Evolutionary conservation across 2,888 invertebrate genomes (phyloP), one percentile per base, ranked within the genome.

Genomic region (Onchidella celtica): DNA sequence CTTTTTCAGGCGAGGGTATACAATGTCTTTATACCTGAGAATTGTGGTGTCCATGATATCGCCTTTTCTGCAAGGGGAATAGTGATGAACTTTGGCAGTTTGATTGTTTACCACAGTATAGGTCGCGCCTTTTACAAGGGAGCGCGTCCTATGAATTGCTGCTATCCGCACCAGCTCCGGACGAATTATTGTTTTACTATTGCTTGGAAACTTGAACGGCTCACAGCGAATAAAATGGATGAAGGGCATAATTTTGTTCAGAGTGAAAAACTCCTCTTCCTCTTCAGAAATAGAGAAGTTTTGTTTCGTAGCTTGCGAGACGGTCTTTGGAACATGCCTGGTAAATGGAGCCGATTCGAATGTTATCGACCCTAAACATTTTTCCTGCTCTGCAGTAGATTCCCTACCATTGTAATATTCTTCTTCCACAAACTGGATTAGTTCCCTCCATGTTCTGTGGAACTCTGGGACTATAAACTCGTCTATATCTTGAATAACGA

Each of bases 201-300:
- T 40, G 17, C 3, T 3, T 6, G 63, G 63, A 55, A 32, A 76
- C 32, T 61, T 24, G 11, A 29, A 76, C 0, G 47, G 47, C 0
- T 66, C n/a, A 3, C 21, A 32, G 2, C 77, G 47, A 24, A 32
- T 57, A 24, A 57, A 14, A 29, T 57, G 29, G 24, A 57, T 9
- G 24, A 77, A 38, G 2, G 55, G 38, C 17, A 17, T 14, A 21
- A 77, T 3, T 14, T 38, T 29, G 17, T 69, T 9, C 1, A 14
- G 14, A 29, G 9, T 66, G 34, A 77, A 24, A n/a, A 77, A 3
- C 17, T 57, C 11, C 24, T 77, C 77, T 57, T 77, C 77, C 4
- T 77, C 69, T n/a, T 40, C 1, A 21, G 77, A 68, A 34, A 77
- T 27, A 4, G 57, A 68, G 59, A 68, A 57, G 27, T 69, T 66